Percentiles rank a stretch among this genome's conserved stretches.
Evolutionary conservation across 1,140 invertebrate species (phyloP).

Genomic region (Apis laboriosa): DNA sequence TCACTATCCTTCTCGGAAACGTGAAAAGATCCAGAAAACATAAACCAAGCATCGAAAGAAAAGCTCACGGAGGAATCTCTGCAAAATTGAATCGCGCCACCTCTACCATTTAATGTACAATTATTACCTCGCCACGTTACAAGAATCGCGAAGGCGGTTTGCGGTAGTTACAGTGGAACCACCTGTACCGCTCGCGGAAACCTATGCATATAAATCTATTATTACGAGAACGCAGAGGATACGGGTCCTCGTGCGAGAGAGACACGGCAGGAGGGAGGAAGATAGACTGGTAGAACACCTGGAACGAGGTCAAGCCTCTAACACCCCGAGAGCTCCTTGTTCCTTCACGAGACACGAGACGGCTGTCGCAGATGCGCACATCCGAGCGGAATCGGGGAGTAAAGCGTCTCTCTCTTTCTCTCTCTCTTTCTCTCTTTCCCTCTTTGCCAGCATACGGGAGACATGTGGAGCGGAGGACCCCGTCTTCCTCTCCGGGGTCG

Average conservation of each 20-base stretch:
- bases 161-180: slow-evolving; percentile 17
- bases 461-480: neutral
- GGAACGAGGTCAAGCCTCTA: slow-evolving; percentile 43
- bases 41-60: no score
- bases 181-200: slow-evolving; percentile 43
- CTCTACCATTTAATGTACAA: slow-evolving; percentile 22
- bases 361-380: slow-evolving; percentile 39
- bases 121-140: slow-evolving; percentile 12
- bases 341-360: neutral
- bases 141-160: slow-evolving; percentile 18
- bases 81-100: neutral
- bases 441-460: neutral
- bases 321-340: neutral
- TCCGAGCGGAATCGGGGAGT: slow-evolving; percentile 5
- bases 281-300: slow-evolving; percentile 19
- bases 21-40: no score
- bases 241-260: neutral
- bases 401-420: neutral
- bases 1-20: no score
- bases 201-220: slow-evolving; percentile 49
- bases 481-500: neutral
- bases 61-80: no score
- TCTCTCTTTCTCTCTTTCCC: no score
- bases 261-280: neutral
- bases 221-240: slow-evolving; percentile 16